Evolutionary conservation across 2,797 vertebrate genomes (phyloP), one percentile per base, ranked within the genome.

Genomic region (Taenioides sp.): DNA sequence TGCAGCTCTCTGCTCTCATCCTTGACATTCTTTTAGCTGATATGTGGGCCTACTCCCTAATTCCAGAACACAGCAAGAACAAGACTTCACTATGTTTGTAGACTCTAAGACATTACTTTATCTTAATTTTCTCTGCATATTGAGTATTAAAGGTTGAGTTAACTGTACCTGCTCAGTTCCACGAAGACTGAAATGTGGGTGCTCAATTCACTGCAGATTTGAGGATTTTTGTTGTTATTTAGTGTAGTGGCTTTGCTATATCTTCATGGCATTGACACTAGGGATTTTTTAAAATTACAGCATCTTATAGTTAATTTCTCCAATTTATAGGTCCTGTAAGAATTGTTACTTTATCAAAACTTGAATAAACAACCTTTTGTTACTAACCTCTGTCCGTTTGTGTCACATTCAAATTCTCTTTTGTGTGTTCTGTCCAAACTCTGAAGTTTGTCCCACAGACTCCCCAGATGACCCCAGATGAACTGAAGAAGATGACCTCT

Each of bases 381-480:
- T 47, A 20, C 64, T 65, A 65, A 65, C 64, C 5, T 65, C 23
- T 23, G 22, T 65, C 64, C 5, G 25, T 65, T 28, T 65, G 40
- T 65, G 40, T 65, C 62, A 47, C 22, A 11, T 65, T 66, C 40
- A 25, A 63, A 22, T 49, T 49, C 6, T 65, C 16, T 47, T 7
- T 47, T 27, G 22, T 18, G 2, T 66, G 27, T 67, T 82, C 76
- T 80, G 76, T 76, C 59, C 50, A 23, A 71, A 62, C 65, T 67
- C 52, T 67, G 10, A 12, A 69, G 65, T 70, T 23, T 77, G 61
- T 72, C 25, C 27, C 0, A 59, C 57, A 74, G 63, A 2, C 77
- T n/a, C 25, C 67, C 54, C 49, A 37, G 20, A 62, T 7, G 43
- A 43, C 14, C 65, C 58, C 28, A 25, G 70, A 72, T 55, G 54